Percentiles rank a stretch among this genome's conserved stretches.
These are phyloP conservation scores for Gnatocerus cornutus DNA, from an alignment of 2,888 invertebrate genomes.

Conservation along the genomic window DNA sequence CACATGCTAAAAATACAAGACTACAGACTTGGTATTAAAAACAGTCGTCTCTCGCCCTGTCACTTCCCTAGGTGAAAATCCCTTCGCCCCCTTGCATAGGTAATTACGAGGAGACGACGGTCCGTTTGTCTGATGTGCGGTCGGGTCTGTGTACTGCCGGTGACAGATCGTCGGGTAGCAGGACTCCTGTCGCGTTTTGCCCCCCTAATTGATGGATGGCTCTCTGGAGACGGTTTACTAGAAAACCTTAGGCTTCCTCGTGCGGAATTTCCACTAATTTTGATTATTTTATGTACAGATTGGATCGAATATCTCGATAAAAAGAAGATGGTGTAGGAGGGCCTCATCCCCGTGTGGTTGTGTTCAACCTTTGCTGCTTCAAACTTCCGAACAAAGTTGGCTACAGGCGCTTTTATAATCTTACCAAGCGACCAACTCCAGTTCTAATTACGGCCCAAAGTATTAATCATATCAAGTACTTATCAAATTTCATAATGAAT, in stretches of 20 bases:
- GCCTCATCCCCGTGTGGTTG: conserved; percentile 42
- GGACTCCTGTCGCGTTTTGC: conserved; percentile 60
- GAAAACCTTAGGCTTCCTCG: conserved; percentile 33
- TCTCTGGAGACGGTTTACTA: conserved; percentile 58
- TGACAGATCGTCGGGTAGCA: conserved; percentile 66
- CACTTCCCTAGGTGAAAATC: not conserved
- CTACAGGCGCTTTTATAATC: conserved; percentile 44
- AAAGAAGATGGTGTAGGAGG: not conserved
- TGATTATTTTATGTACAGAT: too few relatives aligned
- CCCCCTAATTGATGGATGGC: conserved; percentile 68
- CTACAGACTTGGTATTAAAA: not conserved
- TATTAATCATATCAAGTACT: conserved; percentile 50
- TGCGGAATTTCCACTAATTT: not conserved
- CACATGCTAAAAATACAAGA: not conserved
- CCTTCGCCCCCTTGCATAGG: conserved; percentile 42
- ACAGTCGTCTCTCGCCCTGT: not conserved
- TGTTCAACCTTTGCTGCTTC: conserved; percentile 51
- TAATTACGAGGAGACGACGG: conserved; percentile 57
- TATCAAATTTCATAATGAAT: conserved; percentile 48
- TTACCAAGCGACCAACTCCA: conserved; percentile 38
- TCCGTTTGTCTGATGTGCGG: conserved; percentile 62
- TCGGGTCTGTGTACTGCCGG: conserved; percentile 63
- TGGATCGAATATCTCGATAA: conserved; percentile 8
- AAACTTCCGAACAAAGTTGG: conserved; percentile 40
- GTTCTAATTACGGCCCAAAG: conserved; percentile 49